Evolutionary conservation across 2,113 vertebrate species (phyloP).

Genomic region (Syrmaticus mikado): DNA sequence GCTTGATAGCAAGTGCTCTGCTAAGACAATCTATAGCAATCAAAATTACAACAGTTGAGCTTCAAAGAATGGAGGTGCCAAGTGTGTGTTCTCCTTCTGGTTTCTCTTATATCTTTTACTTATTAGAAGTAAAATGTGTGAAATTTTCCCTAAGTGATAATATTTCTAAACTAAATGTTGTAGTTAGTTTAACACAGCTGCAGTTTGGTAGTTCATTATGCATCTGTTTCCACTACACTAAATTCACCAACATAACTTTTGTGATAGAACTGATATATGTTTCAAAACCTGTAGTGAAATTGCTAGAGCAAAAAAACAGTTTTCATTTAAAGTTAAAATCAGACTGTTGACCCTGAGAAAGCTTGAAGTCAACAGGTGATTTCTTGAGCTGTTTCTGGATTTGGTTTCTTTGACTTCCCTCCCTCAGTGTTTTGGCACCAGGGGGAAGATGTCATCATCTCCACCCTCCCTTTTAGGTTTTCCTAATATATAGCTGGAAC

Average conservation of each 20-base stretch:
- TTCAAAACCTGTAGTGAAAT: not conserved
- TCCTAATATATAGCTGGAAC: not conserved
- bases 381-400: not conserved
- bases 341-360: not conserved
- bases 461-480: not conserved
- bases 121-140: not conserved
- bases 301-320: not conserved
- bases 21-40: slow-evolving; percentile 17
- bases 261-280: not conserved
- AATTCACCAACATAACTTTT: not conserved
- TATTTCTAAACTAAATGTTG: not conserved
- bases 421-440: not conserved
- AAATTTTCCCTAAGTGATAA: not conserved
- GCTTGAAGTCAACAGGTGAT: not conserved
- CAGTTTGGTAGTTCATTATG: slow-evolving; percentile 16
- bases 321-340: not conserved
- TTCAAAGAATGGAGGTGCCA: not conserved
- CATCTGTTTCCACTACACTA: not conserved
- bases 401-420: not conserved
- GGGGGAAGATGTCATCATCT: not conserved
- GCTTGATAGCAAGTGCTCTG: not conserved
- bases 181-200: not conserved
- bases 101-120: not conserved
- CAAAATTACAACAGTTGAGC: not conserved
- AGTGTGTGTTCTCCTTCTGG: not conserved